These are phyloP conservation scores for Beris chalybata DNA, from an alignment of 2,888 invertebrate genomes.

Conservation along the genomic window DNA sequence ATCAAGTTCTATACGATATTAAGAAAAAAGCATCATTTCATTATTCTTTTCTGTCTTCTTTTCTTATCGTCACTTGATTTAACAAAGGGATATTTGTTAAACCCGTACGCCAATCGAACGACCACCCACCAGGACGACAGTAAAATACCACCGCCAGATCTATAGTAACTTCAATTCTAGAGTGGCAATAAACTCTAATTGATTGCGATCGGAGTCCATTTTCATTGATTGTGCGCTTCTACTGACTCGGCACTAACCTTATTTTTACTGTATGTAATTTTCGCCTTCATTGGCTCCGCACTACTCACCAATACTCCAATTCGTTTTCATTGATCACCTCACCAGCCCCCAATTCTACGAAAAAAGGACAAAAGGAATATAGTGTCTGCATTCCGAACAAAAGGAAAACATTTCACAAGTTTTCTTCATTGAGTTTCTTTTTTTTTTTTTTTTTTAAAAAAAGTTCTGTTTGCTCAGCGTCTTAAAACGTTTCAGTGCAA, in stretches of 20 bases:
- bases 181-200: conserved; percentile 32
- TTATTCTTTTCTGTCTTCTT: conserved; percentile 2
- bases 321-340: neutral
- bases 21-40: too few species aligned
- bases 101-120: neutral
- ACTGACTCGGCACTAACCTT: conserved; percentile 31
- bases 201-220: conserved; percentile 28
- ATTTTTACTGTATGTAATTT: conserved; percentile 24
- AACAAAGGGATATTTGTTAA: conserved; percentile 25
- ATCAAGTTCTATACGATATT: too few species aligned
- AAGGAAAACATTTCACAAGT: conserved; percentile 32
- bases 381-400: conserved; percentile 21
- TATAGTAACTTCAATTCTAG: conserved; percentile 16
- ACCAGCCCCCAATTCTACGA: neutral
- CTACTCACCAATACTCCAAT: neutral
- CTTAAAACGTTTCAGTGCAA: conserved; percentile 26
- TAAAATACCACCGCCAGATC: conserved; percentile 2
- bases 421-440: conserved; percentile 14
- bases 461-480: conserved; percentile 31
- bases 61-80: conserved; percentile 22
- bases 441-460: conserved; percentile 15
- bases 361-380: conserved; percentile 20
- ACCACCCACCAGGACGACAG: neutral
- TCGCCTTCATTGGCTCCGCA: conserved; percentile 5
- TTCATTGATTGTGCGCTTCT: conserved; percentile 20